Evolutionary conservation across 2,113 vertebrate genomes (phyloP).

Genomic region (Ptychochromis oligacanthus): DNA sequence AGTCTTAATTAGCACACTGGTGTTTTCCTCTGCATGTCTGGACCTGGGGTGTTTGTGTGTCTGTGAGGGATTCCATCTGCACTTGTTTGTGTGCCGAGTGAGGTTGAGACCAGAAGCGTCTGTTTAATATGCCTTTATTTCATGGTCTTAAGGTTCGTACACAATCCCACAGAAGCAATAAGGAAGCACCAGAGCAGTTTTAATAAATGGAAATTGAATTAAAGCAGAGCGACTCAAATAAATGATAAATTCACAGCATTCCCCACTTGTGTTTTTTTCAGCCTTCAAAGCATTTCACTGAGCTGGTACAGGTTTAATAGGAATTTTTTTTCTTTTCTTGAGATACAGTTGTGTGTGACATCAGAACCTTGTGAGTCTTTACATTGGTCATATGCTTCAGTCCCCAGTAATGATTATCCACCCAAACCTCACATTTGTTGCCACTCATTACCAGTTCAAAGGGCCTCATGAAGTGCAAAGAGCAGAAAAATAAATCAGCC

Average conservation of each 20-base stretch:
- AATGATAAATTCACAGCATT: constrained; percentile 11
- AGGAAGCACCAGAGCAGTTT: background rate
- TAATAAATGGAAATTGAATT: background rate
- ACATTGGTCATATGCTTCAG: constrained; percentile 19
- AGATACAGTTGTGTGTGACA: background rate
- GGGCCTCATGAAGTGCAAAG: background rate
- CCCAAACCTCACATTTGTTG: constrained; percentile 12
- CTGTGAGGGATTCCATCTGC: background rate
- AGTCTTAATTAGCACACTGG: constrained; percentile 39
- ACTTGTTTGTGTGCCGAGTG: constrained; percentile 3
- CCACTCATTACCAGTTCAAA: background rate
- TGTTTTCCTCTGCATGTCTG: constrained; percentile 36
- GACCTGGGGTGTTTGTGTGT: constrained; percentile 3
- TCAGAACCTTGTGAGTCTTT: constrained; percentile 30
- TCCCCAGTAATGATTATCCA: constrained; percentile 5
- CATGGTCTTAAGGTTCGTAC: background rate
- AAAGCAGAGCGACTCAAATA: background rate
- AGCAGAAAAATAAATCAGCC: background rate
- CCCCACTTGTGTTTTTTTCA: background rate
- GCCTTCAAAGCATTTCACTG: constrained; percentile 36
- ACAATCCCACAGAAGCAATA: background rate
- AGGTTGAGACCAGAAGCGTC: background rate
- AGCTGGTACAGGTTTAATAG: constrained; percentile 15
- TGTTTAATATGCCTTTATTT: constrained; percentile 40
- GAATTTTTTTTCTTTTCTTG: background rate